phyloP scores from a whole-genome alignment of 2,888 invertebrate genomes.

The Ctenicera cuprea region DNA sequence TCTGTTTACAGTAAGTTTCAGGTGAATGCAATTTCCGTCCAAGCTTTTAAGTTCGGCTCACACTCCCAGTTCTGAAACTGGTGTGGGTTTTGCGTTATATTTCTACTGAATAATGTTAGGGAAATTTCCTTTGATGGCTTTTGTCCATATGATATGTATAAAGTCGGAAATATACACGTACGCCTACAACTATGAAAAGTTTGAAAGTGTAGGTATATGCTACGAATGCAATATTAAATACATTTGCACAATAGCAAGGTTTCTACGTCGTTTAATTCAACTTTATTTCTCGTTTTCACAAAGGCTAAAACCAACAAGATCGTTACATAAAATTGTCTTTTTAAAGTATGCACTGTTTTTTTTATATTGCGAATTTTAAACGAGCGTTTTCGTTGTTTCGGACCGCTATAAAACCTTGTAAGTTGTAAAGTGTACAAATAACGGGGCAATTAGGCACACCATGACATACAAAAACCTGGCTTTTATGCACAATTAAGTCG shows the following conservation, averaged over 20 bases:
- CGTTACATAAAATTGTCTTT: conserved; percentile 19
- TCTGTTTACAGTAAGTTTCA: neutral
- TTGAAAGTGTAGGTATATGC: conserved; percentile 1
- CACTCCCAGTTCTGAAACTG: neutral
- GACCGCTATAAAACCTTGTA: conserved; percentile 19
- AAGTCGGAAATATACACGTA: neutral
- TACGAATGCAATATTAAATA: conserved; percentile 19
- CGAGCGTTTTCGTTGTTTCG: conserved; percentile 22
- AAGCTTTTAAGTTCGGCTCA: neutral
- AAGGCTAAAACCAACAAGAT: conserved; percentile 4
- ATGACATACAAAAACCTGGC: conserved; percentile 21
- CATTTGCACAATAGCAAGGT: neutral
- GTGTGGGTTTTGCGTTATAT: neutral
- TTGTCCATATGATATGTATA: neutral
- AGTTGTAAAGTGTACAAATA: conserved; percentile 26
- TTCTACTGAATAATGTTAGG: neutral
- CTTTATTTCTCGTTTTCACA: neutral
- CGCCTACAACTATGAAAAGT: neutral
- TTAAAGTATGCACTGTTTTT: conserved; percentile 14
- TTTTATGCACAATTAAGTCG: conserved; percentile 11
- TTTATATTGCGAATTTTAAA: conserved; percentile 15
- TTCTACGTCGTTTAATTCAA: conserved; percentile 9
- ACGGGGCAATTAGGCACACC: conserved; percentile 20
- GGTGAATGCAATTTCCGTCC: conserved; percentile 5
- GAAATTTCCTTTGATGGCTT: neutral